Conservation (phyloP, 2,113 vertebrate genomes). For the Hystrix cristata region DNA sequence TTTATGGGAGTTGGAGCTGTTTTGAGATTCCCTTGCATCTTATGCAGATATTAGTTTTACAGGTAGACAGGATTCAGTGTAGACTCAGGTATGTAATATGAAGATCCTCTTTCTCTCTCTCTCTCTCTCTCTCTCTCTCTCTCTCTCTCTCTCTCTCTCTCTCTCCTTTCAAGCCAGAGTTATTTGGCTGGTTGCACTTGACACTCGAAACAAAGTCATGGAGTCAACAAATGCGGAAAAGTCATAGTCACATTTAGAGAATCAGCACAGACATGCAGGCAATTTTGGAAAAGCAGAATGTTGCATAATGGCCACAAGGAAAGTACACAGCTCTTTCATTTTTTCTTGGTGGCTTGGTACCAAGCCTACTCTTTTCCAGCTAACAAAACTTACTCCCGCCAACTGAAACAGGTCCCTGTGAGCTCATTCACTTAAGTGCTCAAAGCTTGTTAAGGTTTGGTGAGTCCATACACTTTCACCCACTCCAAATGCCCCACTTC, state of each 20-base stretch:
- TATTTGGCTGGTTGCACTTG: neutral
- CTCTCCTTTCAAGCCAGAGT: neutral
- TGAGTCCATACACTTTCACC: neutral
- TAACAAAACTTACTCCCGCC: neutral
- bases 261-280: neutral
- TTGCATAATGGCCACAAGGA: neutral
- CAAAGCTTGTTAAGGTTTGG: neutral
- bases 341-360: neutral
- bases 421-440: neutral
- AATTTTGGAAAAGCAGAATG: conserved; percentile 29
- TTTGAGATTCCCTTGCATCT: conserved; percentile 70
- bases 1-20: conserved; percentile 75
- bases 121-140: neutral
- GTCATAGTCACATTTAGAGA: neutral
- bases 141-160: neutral
- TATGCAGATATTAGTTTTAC: conserved; percentile 71
- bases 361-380: neutral
- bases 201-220: conserved; percentile 31
- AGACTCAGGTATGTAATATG: conserved; percentile 31
- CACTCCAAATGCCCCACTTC: neutral
- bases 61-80: conserved; percentile 37
- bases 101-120: conserved; percentile 20
- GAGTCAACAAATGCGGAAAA: conserved; percentile 45
- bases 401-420: neutral
- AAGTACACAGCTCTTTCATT: neutral